Conservation (phyloP, 2,888 invertebrate species). For the Scotopteryx bipunctaria region DNA sequence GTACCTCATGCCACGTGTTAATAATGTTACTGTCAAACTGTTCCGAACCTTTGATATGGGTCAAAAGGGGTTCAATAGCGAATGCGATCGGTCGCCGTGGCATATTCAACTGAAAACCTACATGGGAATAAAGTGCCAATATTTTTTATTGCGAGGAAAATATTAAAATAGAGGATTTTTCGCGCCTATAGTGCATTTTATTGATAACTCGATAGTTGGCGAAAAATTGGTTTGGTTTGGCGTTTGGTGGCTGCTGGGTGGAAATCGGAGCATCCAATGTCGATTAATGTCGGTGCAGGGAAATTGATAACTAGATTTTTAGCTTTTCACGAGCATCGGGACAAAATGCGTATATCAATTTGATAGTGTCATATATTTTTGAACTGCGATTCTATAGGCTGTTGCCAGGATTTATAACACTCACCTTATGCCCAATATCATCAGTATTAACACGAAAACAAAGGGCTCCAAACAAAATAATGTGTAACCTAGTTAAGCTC, state of each 20-base stretch:
- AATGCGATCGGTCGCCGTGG: constrained; percentile 47
- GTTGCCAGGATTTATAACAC: not conserved
- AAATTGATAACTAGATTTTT: constrained; percentile 31
- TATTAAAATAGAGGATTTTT: constrained; percentile 45
- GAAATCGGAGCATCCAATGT: constrained; percentile 30
- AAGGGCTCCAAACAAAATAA: not conserved
- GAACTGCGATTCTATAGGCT: not conserved
- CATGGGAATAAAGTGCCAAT: constrained; percentile 53
- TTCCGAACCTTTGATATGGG: constrained; percentile 65
- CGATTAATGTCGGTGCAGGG: constrained; percentile 33
- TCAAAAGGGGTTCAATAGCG: constrained; percentile 65
- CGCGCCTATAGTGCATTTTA: constrained; percentile 43
- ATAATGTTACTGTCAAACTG: constrained; percentile 73
- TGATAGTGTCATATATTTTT: constrained; percentile 7
- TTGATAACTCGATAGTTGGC: constrained; percentile 39
- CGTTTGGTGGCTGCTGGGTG: constrained; percentile 26
- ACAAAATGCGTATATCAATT: constrained; percentile 15
- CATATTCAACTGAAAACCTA: constrained; percentile 53
- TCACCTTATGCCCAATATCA: not conserved
- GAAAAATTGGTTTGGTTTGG: constrained; percentile 31
- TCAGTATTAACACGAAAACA: not conserved
- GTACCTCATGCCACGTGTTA: constrained; percentile 62
- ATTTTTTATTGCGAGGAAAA: constrained; percentile 53
- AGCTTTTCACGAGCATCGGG: constrained; percentile 15
- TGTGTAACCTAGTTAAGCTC: constrained; percentile 1